Evolutionary conservation across 2,797 vertebrate species (phyloP), one percentile per base, ranked within the genome.

Genomic region (Cichlasoma orientale): DNA sequence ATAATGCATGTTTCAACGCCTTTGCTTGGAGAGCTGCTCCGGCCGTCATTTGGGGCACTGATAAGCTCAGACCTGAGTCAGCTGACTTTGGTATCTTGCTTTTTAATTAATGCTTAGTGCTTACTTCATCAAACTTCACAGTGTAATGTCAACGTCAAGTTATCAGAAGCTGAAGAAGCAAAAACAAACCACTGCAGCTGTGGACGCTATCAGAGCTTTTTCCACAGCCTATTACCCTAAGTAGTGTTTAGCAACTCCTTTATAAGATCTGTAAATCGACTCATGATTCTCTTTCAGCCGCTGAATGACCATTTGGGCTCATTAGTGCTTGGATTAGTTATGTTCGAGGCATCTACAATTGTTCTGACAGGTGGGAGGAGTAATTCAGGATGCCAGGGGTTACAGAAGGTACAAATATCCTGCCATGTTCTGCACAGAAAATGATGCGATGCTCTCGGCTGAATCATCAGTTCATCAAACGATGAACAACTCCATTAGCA

Each of bases 191-290:
- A 68, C 0, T 2, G 27, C 10, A 50, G 16, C 7, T 50, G 10
- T 29, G 47, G 41, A 68, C 7, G 25, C 63, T 13, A 50, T 50
- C 25, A 29, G 18, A 8, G 63, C 18, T 29, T 68, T 68, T 68
- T 0, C 41, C 63, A 31, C 47, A 68, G 27, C 25, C 2, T n/a
- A 47, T 50, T 1, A 74, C 25, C 25, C 27, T 11, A 29, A 56
- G 23, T 7, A 0, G 53, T 56, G 53, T 4, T 41, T 0, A 3
- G 19, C 14, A 72, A 1, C 10, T n/a, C 23, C 11, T 57, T 73
- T 31, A 9, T 19, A 57, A 31, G 19, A 0, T 16, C 71, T 21
- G 12, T 27, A 47, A 21, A 58, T 33, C 8, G 21, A n/a, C 41
- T 56, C 36, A n/a, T n/a, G 31, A n/a, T 58, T 58, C 56, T 29